Evolutionary conservation across 2,797 vertebrate genomes (phyloP).

Genomic region (Myotis vivesi): DNA sequence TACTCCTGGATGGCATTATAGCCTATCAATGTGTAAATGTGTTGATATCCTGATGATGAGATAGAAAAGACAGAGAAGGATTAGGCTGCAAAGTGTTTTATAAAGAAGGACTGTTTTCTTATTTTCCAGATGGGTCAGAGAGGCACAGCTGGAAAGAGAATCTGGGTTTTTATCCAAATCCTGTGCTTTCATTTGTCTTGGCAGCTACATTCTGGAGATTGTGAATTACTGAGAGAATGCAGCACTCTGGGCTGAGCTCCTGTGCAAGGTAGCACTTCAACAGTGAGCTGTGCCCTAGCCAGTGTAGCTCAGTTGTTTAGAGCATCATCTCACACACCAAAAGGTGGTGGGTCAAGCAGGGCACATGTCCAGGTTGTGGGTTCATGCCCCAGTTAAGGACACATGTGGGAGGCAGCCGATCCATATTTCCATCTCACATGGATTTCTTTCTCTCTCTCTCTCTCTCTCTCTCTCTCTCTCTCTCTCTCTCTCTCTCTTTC

Average conservation of each 20-base stretch:
- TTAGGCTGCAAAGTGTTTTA: background rate
- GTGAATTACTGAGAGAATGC: background rate
- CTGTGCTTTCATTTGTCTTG: slow-evolving; percentile 29
- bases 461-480: background rate
- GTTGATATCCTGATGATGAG: background rate
- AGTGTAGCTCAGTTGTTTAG: background rate
- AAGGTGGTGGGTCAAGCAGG: background rate
- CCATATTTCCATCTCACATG: background rate
- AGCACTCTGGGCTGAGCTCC: background rate
- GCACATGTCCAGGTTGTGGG: background rate
- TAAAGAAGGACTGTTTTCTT: background rate
- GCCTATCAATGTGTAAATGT: background rate
- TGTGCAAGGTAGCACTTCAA: background rate
- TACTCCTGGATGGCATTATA: background rate
- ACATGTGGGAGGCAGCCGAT: background rate
- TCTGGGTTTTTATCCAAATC: background rate
- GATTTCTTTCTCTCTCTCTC: background rate
- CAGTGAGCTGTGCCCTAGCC: background rate
- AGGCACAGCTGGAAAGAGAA: slow-evolving; percentile 30
- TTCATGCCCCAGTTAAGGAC: background rate
- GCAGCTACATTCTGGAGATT: background rate
- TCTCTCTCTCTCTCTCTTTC: background rate
- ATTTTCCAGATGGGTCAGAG: background rate
- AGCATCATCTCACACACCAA: background rate
- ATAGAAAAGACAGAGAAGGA: background rate